Percentiles rank a stretch among this genome's conserved stretches.
Evolutionary conservation across 2,113 vertebrate genomes (phyloP).

Genomic region (Azemiops feae): DNA sequence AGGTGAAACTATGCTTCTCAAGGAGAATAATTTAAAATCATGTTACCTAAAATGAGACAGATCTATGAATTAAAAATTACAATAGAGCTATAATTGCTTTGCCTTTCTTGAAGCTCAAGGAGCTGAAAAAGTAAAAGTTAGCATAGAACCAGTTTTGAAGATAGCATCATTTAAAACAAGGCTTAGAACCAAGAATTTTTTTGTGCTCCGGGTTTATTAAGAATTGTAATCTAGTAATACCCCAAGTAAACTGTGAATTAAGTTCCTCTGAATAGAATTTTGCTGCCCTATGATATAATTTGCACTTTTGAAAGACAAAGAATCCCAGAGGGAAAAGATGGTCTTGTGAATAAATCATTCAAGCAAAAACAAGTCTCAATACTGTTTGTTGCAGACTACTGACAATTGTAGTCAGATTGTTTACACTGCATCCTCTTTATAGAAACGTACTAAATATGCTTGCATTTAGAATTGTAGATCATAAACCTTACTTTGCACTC

Average conservation of each 20-base stretch:
- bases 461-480: conserved; percentile 42
- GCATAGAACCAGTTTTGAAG: not conserved
- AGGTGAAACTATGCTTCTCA: not conserved
- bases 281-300: conserved; percentile 20
- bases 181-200: conserved; percentile 1
- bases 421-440: conserved; percentile 51
- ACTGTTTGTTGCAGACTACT: conserved; percentile 57
- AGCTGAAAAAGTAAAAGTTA: not conserved
- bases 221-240: conserved; percentile 27
- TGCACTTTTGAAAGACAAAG: conserved; percentile 5
- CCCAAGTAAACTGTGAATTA: conserved; percentile 24
- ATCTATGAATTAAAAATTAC: not conserved
- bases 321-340: not conserved
- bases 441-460: conserved; percentile 14
- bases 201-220: conserved; percentile 12
- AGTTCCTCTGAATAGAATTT: not conserved
- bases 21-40: not conserved
- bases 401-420: conserved; percentile 58
- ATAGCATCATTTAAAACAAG: not conserved
- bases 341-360: conserved; percentile 36
- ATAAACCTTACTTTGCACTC: conserved; percentile 55
- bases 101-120: conserved; percentile 2
- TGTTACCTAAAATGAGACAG: not conserved
- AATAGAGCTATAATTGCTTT: not conserved
- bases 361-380: conserved; percentile 50